Evolutionary conservation across 2,113 vertebrate species (phyloP), one percentile per base, ranked within the genome.

Genomic region (Hystrix cristata): DNA sequence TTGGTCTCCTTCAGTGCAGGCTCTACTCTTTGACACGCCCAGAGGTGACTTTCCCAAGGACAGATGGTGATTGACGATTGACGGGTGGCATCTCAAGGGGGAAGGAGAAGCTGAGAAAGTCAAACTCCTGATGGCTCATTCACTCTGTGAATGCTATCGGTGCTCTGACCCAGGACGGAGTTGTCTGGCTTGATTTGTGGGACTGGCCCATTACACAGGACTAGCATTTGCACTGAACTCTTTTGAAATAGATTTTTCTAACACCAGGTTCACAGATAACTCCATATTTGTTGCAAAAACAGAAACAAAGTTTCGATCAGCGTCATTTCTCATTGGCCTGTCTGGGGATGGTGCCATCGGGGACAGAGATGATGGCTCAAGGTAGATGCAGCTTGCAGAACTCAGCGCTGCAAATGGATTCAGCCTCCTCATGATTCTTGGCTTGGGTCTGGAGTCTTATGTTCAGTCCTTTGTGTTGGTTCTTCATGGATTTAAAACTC

Each of bases 311-410:
- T 43, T 69, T 79, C 53, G n/a, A 55, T 16, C 25, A 69, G 18
- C 51, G 9, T 53, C 29, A 57, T 85, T 82, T 34, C 29, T n/a
- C 60, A 7, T 21, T 74, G 15, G 2, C 5, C 2, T 23, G 1
- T 19, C n/a, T 31, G 1, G 11, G 43, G 43, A 62, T 38, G 69
- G 74, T 25, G 55, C 21, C 23, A 38, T 18, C 16, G 0, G n/a
- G n/a, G 29, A 62, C 2, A 51, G 51, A 15, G 16, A 27, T 7
- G 3, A 15, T 1, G 16, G 2, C 3, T 79, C 3, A n/a, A n/a
- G 3, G 11, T 0, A 3, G 57, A 69, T 7, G 10, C 1, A 23
- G 0, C 57, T 11, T 38, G 21, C 4, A 15, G 3, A 34, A 38
- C 5, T 25, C 13, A 18, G 14, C 46, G 1, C 29, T 48, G 11